Conservation (phyloP, 2,113 vertebrate species). For the Actenoides hombroni region DNA sequence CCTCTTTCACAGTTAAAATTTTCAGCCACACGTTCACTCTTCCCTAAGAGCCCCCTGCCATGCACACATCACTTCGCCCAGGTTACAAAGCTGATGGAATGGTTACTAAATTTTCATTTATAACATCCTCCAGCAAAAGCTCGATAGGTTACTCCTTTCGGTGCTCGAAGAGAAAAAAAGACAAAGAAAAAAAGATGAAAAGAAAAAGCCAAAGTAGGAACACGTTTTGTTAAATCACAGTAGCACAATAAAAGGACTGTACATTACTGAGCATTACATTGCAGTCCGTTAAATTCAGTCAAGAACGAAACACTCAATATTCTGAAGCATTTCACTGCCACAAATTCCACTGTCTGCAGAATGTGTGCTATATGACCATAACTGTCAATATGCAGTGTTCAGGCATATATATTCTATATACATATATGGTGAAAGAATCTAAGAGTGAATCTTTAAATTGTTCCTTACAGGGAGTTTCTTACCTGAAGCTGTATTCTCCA, state of each 20-base stretch:
- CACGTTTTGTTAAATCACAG: neutral
- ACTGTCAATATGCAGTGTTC: neutral
- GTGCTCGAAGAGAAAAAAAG: constrained; percentile 81
- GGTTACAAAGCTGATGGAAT: constrained; percentile 95
- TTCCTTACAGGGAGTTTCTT: neutral
- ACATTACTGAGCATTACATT: neutral
- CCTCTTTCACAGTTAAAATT: neutral
- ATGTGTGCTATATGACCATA: neutral
- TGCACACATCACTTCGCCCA: constrained; percentile 93
- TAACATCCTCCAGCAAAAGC: constrained; percentile 99
- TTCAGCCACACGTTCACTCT: neutral
- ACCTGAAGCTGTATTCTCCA: neutral
- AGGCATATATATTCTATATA: neutral
- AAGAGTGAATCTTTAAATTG: neutral
- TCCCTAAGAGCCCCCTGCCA: constrained; percentile 17
- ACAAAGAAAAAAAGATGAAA: constrained; percentile 8
- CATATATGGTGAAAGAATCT: neutral
- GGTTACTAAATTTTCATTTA: constrained; percentile 99
- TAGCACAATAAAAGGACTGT: neutral
- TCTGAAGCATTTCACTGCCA: neutral
- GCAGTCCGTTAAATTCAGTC: neutral
- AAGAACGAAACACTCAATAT: neutral
- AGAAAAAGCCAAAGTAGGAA: constrained; percentile 62
- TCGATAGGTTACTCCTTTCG: constrained; percentile 99
- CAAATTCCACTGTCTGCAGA: neutral